Conservation (phyloP, 23 tunicate species). For the Phallusia fumigata region DNA sequence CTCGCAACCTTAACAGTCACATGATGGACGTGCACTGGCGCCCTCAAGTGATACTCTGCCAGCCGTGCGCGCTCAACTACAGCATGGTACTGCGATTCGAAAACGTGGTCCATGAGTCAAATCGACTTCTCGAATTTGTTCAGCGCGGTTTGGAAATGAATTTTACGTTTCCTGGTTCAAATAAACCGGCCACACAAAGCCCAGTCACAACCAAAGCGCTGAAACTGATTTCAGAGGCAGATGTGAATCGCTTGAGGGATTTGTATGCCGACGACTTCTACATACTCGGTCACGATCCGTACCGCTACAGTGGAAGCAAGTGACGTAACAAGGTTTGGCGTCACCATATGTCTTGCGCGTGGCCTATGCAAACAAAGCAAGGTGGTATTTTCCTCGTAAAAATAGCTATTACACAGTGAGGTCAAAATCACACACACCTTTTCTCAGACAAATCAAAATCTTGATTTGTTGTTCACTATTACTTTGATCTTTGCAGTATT, state of each 20-base stretch:
- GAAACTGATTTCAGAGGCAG: slow-evolving; percentile 24
- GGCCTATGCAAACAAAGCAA: too few species aligned
- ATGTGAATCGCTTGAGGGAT: slow-evolving; percentile 25
- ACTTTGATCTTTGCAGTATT: too few species aligned
- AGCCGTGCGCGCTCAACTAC: slow-evolving; percentile 59
- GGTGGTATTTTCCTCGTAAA: too few species aligned
- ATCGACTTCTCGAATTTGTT: slow-evolving; percentile 41
- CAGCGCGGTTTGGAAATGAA: slow-evolving; percentile 14
- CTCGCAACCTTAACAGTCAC: not conserved
- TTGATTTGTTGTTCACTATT: too few species aligned
- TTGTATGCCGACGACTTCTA: slow-evolving; percentile 51
- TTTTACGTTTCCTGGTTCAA: slow-evolving; percentile 28
- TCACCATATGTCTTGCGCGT: too few species aligned
- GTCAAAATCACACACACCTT: too few species aligned
- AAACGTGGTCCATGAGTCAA: slow-evolving; percentile 46
- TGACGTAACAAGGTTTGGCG: too few species aligned
- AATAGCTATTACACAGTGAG: too few species aligned
- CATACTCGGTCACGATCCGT: slow-evolving; percentile 47
- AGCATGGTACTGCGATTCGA: slow-evolving; percentile 65
- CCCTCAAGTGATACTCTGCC: slow-evolving; percentile 59
- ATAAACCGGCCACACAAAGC: not conserved
- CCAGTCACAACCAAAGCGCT: slow-evolving; percentile 20
- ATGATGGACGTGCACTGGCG: slow-evolving; percentile 77
- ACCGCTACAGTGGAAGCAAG: slow-evolving; percentile 8
- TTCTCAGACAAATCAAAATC: too few species aligned